Evolutionary conservation across 2,113 vertebrate species (phyloP), one percentile per base, ranked within the genome.

Genomic region (Antigone vipio): DNA sequence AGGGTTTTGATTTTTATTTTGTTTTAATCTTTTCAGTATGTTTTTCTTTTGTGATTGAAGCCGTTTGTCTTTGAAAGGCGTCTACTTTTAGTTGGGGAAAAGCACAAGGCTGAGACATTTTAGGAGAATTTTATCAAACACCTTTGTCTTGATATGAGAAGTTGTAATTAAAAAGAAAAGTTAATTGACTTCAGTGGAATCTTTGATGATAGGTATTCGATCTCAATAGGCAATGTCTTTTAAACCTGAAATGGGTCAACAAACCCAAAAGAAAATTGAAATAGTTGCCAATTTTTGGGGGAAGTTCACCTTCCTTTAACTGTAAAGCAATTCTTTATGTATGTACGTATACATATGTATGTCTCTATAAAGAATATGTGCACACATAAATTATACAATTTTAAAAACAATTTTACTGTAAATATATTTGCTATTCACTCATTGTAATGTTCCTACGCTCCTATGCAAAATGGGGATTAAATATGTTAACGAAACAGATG

Each of bases 31-130:
- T 90, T 92, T 86, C 56, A 42, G 26, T 38, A 9, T 84, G 34
- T 64, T 96, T 95, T 64, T 52, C 49, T 90, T 77, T 35, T 73
- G 45, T 68, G 60, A 84, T 30, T 81, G 60, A 95, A 92, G 77
- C 27, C 1, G 1, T 44, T 91, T 81, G 78, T 87, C 49, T 94
- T 87, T 89, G 84, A 87, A 76, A 93, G 66, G 20, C 4, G 1
- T 59, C 82, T 83, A 20, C 66, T 93, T 89, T 81, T 84, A 85
- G 49, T 17, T 66, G 29, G 24, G 32, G 7, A 53, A 89, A 76
- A 71, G 38, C 66, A 89, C 53, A 85, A 91, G 95, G 53, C 71
- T 72, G 73, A 72, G 52, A 49, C 24, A 30, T 82, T 85, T 75
- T 27, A 42, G n/a, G 63, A 63, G 32, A 86, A 40, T 87, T 89